A percentile compares a stretch with the other conserved stretches of the same genome.
phyloP scores from a whole-genome alignment of 2,797 vertebrate genomes.

The Typhlichthys eigenmanni region DNA sequence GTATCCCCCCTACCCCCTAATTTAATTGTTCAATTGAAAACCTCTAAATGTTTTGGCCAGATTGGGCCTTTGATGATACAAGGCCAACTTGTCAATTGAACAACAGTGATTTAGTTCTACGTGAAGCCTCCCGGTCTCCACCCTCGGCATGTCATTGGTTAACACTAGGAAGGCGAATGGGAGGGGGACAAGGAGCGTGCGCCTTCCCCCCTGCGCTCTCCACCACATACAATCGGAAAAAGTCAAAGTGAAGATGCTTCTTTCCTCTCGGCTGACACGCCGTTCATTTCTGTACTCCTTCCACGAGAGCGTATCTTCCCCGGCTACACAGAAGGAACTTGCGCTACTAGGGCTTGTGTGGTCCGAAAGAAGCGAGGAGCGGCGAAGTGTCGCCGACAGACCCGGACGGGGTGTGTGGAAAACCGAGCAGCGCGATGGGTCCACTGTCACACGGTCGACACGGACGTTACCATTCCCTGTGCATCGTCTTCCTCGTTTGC shows the following conservation, averaged over 20 bases:
- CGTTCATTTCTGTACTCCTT: conserved; percentile 12
- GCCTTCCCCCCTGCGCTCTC: conserved; percentile 50
- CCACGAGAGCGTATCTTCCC: conserved; percentile 18
- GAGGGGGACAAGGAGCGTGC: conserved; percentile 39
- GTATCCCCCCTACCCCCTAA: too few species aligned
- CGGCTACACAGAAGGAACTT: conserved; percentile 44
- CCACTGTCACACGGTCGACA: conserved; percentile 63
- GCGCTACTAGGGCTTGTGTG: conserved; percentile 31
- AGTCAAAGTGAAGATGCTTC: conserved; percentile 67
- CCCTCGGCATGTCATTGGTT: conserved; percentile 65
- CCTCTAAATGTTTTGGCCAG: too few species aligned
- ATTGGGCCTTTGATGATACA: background rate
- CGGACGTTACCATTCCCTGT: conserved; percentile 60
- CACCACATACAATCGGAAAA: conserved; percentile 27
- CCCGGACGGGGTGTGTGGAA: conserved; percentile 36
- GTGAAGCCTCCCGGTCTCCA: conserved; percentile 26
- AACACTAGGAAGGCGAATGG: conserved; percentile 35
- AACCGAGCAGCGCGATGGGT: conserved; percentile 59
- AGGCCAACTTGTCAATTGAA: background rate
- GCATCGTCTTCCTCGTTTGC: conserved; percentile 58
- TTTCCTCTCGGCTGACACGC: conserved; percentile 31
- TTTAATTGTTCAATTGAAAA: too few species aligned
- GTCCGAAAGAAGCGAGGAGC: conserved; percentile 25
- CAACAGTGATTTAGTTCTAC: conserved; percentile 9
- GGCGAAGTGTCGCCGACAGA: conserved; percentile 27